Base-by-base conservation (phyloP, 1,140 invertebrate species). In the Macrobrachium nipponense region DNA sequence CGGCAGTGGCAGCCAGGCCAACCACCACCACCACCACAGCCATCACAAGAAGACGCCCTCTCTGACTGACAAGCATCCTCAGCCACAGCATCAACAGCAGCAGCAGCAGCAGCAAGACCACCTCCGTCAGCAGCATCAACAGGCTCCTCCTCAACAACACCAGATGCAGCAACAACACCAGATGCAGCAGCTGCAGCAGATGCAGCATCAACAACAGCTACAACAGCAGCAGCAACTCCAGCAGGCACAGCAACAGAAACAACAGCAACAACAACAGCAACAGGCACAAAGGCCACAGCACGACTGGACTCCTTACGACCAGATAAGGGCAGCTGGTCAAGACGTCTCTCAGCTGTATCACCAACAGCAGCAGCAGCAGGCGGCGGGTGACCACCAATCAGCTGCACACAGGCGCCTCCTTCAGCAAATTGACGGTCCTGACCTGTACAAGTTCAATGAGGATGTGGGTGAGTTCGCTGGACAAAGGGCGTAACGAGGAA, bases 161-260 rank as follows among this genome's bases (percentile, higher is more conserved):
- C 78, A 62, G 12, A 36, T 36, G 61, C 59, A 68, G 17, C 79
- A 23, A 17, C 60, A 80, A 7, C 60, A 66, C 5, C 79, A 80
- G 60, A n/a, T 51, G 5, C 82, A 76, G 61, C 82, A 77, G 43
- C 82, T n/a, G 15, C 70, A 82, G n/a, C 81, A 76, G 43, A 73
- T 66, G 62, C 82, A 36, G 18, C 70, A 83, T 5, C 81, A 76
- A 11, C 72, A 58, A 51, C 5, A 27, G 51, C 20, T 43, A 11
- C 18, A 36, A n/a, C 62, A 80, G 17, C 79, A 66, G 20, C 70
- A 20, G 70, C 70, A 73, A 36, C 70, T 15, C 14, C 23, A 73
- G 23, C 70, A 20, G 17, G 15, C 5, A 18, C 70, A 73, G 14
- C 70, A 73, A 14, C 20, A 73, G 44, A 36, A 36, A 20, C 70